phyloP scores from a whole-genome alignment of 2,113 vertebrate species.

The Periophthalmodon schlosseri region DNA sequence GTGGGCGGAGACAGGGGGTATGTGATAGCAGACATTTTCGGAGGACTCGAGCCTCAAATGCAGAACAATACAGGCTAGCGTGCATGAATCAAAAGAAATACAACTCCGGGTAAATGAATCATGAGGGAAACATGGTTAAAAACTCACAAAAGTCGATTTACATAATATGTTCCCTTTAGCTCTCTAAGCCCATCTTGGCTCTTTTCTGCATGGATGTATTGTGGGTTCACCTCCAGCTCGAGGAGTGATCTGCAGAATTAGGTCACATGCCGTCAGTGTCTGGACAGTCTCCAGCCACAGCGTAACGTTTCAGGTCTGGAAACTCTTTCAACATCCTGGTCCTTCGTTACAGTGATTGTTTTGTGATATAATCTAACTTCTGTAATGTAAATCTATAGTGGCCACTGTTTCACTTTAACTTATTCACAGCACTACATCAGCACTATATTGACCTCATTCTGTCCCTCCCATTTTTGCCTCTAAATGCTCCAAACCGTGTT shows the following conservation, averaged over 20 bases:
- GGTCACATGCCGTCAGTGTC: slow-evolving; percentile 63
- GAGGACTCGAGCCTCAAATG: too few species aligned
- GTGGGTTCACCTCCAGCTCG: slow-evolving; percentile 18
- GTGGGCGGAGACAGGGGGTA: too few species aligned
- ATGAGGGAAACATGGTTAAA: too few species aligned
- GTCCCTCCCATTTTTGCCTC: too few species aligned
- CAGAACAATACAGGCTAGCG: too few species aligned
- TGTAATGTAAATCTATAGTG: slow-evolving; percentile 13
- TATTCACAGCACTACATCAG: background rate
- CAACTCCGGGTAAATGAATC: too few species aligned
- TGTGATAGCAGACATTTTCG: too few species aligned
- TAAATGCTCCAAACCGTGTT: too few species aligned
- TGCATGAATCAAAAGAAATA: too few species aligned
- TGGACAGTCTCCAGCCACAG: slow-evolving; percentile 58
- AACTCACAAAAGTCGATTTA: too few species aligned
- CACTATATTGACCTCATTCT: background rate
- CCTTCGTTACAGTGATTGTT: slow-evolving; percentile 24
- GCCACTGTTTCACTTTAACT: background rate
- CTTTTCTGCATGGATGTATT: slow-evolving; percentile 6
- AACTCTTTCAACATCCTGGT: slow-evolving; percentile 39
- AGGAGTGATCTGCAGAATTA: slow-evolving; percentile 41
- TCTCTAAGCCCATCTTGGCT: background rate
- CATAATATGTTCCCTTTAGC: too few species aligned
- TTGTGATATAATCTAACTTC: slow-evolving; percentile 10
- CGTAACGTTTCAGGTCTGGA: slow-evolving; percentile 55